Evolutionary conservation across 2,113 vertebrate genomes (phyloP).

Genomic region (Phyllostomus discolor): DNA sequence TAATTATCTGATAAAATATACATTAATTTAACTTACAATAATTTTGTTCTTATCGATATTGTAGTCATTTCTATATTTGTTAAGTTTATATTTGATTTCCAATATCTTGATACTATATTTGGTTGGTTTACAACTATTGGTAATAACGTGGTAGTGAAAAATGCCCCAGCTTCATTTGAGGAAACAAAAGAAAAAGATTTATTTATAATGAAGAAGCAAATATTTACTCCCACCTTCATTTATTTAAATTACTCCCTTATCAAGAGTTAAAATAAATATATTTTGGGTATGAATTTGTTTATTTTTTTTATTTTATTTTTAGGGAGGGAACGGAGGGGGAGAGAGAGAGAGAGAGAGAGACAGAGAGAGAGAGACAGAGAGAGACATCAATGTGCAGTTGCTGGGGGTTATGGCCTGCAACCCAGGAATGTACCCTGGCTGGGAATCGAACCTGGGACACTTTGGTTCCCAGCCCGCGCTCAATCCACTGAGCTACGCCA

Average conservation of each 20-base stretch:
- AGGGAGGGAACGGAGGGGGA: too few relatives aligned
- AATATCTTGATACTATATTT: neutral
- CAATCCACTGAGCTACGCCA: too few relatives aligned
- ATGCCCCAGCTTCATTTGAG: neutral
- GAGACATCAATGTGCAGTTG: too few relatives aligned
- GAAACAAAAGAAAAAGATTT: neutral
- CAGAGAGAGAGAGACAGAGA: too few relatives aligned
- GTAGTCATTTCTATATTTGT: neutral
- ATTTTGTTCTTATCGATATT: neutral
- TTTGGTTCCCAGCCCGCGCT: too few relatives aligned
- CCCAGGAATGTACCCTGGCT: too few relatives aligned
- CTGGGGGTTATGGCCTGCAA: too few relatives aligned
- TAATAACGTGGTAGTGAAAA: neutral
- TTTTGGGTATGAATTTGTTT: neutral
- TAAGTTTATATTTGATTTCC: neutral
- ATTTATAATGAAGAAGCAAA: neutral
- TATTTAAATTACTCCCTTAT: neutral
- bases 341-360: too few relatives aligned
- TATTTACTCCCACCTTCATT: neutral
- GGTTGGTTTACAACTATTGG: neutral
- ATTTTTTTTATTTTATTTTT: slow-evolving; percentile 2
- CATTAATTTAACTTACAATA: neutral
- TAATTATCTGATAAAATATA: neutral
- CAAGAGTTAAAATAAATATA: neutral
- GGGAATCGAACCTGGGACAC: too few relatives aligned